A percentile compares a stretch with the other conserved stretches of the same genome.
These are phyloP conservation scores for Cataglyphis hispanica DNA, from an alignment of 1,140 invertebrate genomes.

Conservation along the genomic window DNA sequence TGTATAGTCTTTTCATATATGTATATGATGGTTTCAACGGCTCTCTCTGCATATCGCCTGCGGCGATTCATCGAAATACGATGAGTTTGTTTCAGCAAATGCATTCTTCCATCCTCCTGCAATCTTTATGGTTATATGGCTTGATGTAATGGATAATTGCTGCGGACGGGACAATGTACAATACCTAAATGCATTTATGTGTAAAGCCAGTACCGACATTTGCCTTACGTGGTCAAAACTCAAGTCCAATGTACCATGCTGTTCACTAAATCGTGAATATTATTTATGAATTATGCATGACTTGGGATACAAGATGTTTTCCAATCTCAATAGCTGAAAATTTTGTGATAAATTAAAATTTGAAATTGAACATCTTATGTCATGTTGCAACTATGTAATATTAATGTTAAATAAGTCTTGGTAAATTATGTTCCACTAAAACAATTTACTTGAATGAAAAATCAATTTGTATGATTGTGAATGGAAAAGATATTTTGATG, in stretches of 20 bases:
- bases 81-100: conserved; percentile 34
- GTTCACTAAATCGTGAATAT: conserved; percentile 12
- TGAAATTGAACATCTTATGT: background rate
- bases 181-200: conserved; percentile 51
- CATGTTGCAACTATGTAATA: background rate
- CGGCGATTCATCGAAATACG: conserved; percentile 35
- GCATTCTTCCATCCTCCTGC: conserved; percentile 33
- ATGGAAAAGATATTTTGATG: conserved; percentile 16
- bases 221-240: conserved; percentile 18
- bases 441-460: background rate
- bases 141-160: conserved; percentile 43
- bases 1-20: background rate
- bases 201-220: conserved; percentile 11
- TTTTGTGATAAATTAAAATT: background rate
- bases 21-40: background rate
- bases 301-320: background rate
- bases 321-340: background rate
- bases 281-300: background rate
- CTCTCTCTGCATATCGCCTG: conserved; percentile 26
- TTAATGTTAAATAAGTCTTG: background rate
- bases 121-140: conserved; percentile 27
- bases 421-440: background rate
- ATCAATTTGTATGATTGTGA: background rate
- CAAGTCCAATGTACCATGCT: background rate
- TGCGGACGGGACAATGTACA: conserved; percentile 9